Evolutionary conservation across 2,113 vertebrate genomes (phyloP), one percentile per base, ranked within the genome.

Genomic region (Pardalotus punctatus): DNA sequence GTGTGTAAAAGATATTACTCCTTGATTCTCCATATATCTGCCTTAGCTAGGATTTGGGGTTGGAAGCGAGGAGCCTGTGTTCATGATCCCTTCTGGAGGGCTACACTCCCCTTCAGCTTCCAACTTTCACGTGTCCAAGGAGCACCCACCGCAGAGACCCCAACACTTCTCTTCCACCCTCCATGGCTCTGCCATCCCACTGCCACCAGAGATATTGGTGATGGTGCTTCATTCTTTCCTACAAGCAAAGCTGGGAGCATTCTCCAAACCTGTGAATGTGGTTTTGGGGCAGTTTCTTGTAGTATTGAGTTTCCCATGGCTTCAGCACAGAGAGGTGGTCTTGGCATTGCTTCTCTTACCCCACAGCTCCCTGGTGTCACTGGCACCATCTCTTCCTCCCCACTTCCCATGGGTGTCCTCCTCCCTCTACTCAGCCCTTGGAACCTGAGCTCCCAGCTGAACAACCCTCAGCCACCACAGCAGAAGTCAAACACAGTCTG

Each of bases 11-110:
- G 23, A 73, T 15, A 62, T 71, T 35, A 25, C 8, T 38, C 40
- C 62, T 11, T 0, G 0, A 10, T 29, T 33, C 65, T 43, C 29
- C 43, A 58, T 36, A 5, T 14, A 48, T 25, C 15, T 47, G 61
- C 31, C 53, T 58, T 29, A 73, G 78, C 24, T 57, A 38, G 61
- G 57, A 57, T 19, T n/a, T 56, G 35, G 47, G 65, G 21, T 17
- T 65, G 72, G 78, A 80, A 72, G 45, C 0, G 1, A 31, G 17
- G 12, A 81, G 40, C 23, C 4, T 1, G 0, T 7, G 35, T 14
- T 28, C 10, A 8, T 10, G 14, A 53, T 25, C 57, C 48, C 16
- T 86, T 60, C n/a, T 33, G 31, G 77, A 80, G 21, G 38, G 27
- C 27, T 88, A 15, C 2, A 2, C 22, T 51, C 31, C 40, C 45